Evolutionary conservation across 2,888 invertebrate genomes (phyloP).

Genomic region (Nesidiocoris tenuis): DNA sequence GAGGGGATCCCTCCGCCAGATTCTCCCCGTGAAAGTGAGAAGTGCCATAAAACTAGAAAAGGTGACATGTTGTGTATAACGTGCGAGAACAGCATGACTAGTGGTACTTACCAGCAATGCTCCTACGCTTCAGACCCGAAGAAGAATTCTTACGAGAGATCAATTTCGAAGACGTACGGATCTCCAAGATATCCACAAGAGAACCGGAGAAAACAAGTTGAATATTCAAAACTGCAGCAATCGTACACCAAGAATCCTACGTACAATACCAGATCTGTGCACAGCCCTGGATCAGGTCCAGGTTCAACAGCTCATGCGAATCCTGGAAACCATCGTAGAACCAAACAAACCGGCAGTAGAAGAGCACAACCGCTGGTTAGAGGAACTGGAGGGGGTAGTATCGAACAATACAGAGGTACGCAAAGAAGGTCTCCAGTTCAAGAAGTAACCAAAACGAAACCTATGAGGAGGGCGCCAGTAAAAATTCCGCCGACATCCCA

Average conservation of each 20-base stretch:
- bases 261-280: neutral
- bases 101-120: conserved; percentile 76
- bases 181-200: conserved; percentile 37
- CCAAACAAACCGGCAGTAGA: neutral
- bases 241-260: neutral
- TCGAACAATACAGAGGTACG: neutral
- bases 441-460: neutral
- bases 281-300: neutral
- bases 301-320: neutral
- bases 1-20: conserved; percentile 39
- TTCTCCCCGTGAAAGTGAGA: conserved; percentile 40
- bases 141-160: conserved; percentile 61
- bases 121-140: conserved; percentile 73
- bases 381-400: neutral
- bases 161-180: conserved; percentile 51
- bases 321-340: no score
- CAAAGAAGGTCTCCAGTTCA: conserved; percentile 14
- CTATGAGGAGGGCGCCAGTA: neutral
- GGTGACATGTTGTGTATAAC: conserved; percentile 60
- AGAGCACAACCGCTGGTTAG: neutral
- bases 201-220: conserved; percentile 13
- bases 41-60: conserved; percentile 42
- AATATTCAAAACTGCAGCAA: neutral
- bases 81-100: conserved; percentile 72
- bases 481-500: neutral